Evolutionary conservation across 2,888 invertebrate species (phyloP), one percentile per base, ranked within the genome.

Genomic region (Drepana falcataria): DNA sequence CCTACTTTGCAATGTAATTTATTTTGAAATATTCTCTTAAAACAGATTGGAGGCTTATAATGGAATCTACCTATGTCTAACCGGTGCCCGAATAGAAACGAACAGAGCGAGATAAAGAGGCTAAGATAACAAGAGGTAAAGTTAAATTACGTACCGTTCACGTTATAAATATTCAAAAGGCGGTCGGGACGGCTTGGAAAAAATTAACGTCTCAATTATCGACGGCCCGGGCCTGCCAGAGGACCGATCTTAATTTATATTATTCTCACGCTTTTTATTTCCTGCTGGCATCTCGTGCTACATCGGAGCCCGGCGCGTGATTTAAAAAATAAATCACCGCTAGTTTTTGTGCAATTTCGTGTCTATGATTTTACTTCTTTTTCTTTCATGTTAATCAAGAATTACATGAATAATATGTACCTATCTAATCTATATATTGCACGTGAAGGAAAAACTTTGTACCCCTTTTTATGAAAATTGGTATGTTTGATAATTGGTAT

Each of bases 161-260:
- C 75, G 81, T 83, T 86, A 89, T 91, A 89, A 90, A 89, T 89
- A 89, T 89, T 88, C 84, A 85, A 83, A 81, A 79, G 83, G 73
- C 70, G 69, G 70, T 65, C 61, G 55, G 69, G 57, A 48, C 61
- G 65, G 68, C 66, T 80, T 75, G 72, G 77, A 89, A 89, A 89
- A 89, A 88, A 83, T 81, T 89, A 87, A 91, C 87, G 86, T 89
- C 90, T 91, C 90, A 90, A 91, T 91, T 90, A 91, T 86, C 85
- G 83, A 71, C 69, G 66, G 56, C 70, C 71, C 69, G 63, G 61
- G 53, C 67, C 61, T 61, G 56, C 57, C 65, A 66, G 64, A 59
- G 64, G 55, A 60, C 71, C 59, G 52, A 59, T 73, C 75, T 82
- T 82, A 85, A 85, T 88, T 87, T 88, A 85, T 88, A 88, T 85